Base-by-base conservation (phyloP, 2,797 vertebrate genomes). In the Iguana delicatissima region DNA sequence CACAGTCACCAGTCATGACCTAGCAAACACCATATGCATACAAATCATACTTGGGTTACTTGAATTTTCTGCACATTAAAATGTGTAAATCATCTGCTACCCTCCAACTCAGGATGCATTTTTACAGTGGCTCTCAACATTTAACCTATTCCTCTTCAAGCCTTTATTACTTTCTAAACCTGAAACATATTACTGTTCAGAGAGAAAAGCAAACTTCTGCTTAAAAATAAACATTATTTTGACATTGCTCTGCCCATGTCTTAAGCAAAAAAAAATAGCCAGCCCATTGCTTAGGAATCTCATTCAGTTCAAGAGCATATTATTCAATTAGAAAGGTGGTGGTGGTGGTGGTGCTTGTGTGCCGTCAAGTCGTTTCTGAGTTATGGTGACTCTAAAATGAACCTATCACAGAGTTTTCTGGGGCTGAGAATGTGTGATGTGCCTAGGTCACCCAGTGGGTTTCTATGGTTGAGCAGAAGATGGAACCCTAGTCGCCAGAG, bases 21-120 rank as follows among this genome's bases (percentile, higher is more conserved):
- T 84, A 59, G 80, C 46, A 87, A 69, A 46, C 50, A 55, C 46
- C n/a, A 35, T 42, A 80, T 67, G 59, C 52, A 85, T 69, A 84
- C n/a, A 57, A 79, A 80, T 67, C 38, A 2, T 22, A 67, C 13
- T 6, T 9, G 85, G 79, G 74, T 32, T 55, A 55, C 22, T 76
- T 76, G 76, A 84, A 89, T 84, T 76, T 79, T 80, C 46, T 57
- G 74, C 86, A 84, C 64, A 73, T 73, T 86, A 38, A 89, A 80
- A 85, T 69, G 46, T 55, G 73, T 55, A 85, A 67, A 52, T 85
- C 24, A 79, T 84, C 59, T 55, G n/a, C 80, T 18, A 42, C n/a
- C 24, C 62, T 77, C 80, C 72, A 77, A 46, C 20, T 77, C 59
- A 87, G 74, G 32, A 72, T 87, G 72, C 20, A 89, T 84, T 83